Percentiles rank a stretch among this genome's conserved stretches.
Evolutionary conservation across 1,140 invertebrate species (phyloP).

Genomic region (Brachionus asplanchnoidis): DNA sequence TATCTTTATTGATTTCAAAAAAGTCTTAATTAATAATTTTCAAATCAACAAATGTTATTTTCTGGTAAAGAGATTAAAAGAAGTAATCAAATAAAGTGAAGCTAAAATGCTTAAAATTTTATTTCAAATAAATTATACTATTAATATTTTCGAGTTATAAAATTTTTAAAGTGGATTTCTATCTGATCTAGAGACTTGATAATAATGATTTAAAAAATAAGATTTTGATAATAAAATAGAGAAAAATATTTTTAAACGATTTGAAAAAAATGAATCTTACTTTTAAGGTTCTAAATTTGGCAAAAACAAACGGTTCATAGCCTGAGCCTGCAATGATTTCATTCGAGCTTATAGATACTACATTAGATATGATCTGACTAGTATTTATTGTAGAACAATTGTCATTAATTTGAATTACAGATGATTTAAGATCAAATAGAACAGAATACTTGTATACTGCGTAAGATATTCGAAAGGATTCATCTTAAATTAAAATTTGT

Average conservation of each 20-base stretch:
- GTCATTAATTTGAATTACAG: background rate
- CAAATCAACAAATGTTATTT: too few species aligned
- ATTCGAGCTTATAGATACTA: constrained; percentile 28
- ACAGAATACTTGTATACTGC: background rate
- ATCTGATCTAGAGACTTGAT: too few species aligned
- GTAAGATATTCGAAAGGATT: background rate
- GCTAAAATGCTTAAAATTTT: too few species aligned
- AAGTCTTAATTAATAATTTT: background rate
- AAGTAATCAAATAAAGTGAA: too few species aligned
- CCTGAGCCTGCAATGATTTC: background rate
- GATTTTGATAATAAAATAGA: too few species aligned
- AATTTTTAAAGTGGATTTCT: too few species aligned
- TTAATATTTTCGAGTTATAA: too few species aligned
- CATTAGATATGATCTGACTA: constrained; percentile 18
- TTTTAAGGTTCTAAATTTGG: background rate
- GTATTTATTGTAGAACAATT: background rate
- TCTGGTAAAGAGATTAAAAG: too few species aligned
- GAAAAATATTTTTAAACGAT: too few species aligned
- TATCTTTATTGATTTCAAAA: background rate
- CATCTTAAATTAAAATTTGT: background rate
- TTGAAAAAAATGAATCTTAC: background rate
- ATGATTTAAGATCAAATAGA: constrained; percentile 34
- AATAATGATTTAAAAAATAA: too few species aligned
- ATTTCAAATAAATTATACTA: too few species aligned
- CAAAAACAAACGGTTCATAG: constrained; percentile 3